Conservation (phyloP, 1,140 invertebrate genomes). For the Trialeurodes vaporariorum region DNA sequence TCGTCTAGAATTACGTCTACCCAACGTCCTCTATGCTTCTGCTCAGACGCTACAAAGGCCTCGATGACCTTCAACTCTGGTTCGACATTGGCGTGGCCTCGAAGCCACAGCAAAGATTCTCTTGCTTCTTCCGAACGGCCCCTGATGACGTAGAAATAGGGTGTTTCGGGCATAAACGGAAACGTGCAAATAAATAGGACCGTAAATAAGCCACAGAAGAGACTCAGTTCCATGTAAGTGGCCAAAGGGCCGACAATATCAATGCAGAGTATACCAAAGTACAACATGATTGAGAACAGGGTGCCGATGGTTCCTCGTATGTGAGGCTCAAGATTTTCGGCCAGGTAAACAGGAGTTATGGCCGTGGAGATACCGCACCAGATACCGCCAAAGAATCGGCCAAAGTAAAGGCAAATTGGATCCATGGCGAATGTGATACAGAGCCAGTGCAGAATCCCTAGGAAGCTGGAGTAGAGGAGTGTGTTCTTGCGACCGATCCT, state of each 20-base stretch:
- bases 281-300: constrained; percentile 12
- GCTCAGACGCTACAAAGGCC: constrained; percentile 5
- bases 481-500: constrained; percentile 19
- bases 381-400: constrained; percentile 14
- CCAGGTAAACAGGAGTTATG: constrained; percentile 68
- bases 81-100: constrained; percentile 16
- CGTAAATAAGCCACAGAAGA: constrained; percentile 17
- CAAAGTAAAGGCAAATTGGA: constrained; percentile 28
- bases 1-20: constrained; percentile 19
- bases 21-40: constrained; percentile 19
- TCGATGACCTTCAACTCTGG: constrained; percentile 19
- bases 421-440: constrained; percentile 35
- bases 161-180: constrained; percentile 36
- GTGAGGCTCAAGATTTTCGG: constrained; percentile 55
- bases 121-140: constrained; percentile 13
- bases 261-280: constrained; percentile 13
- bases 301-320: constrained; percentile 19
- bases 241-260: constrained; percentile 37
- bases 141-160: constrained; percentile 19
- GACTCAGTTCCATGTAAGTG: constrained; percentile 24
- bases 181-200: constrained; percentile 27
- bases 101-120: constrained; percentile 19
- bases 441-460: constrained; percentile 31
- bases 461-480: constrained; percentile 15
- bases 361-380: constrained; percentile 56